Evolutionary conservation across 2,113 vertebrate genomes (phyloP).

Genomic region (Gasterosteus nipponicus): DNA sequence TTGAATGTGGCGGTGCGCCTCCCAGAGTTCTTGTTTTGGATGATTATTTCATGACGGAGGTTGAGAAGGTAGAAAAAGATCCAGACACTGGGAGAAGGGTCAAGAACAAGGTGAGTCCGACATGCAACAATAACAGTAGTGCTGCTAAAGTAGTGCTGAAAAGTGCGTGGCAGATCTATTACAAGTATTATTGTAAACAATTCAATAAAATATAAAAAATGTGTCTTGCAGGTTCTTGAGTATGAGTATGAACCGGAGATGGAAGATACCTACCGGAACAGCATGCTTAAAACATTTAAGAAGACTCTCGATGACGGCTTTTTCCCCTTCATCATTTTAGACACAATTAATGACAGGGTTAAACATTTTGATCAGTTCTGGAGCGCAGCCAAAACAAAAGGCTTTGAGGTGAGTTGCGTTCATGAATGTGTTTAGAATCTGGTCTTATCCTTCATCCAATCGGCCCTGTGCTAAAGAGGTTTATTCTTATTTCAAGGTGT

Average conservation of each 20-base stretch:
- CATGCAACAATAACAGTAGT: neutral
- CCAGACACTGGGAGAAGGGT: constrained; percentile 94
- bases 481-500: constrained; percentile 84
- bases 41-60: constrained; percentile 98
- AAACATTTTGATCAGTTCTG: constrained; percentile 98
- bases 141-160: neutral
- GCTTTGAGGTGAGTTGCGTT: constrained; percentile 89
- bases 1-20: constrained; percentile 95
- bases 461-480: neutral
- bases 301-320: constrained; percentile 98
- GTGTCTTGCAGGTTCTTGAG: constrained; percentile 87
- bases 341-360: constrained; percentile 95
- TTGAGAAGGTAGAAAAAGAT: constrained; percentile 94
- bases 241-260: constrained; percentile 98
- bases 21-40: constrained; percentile 96
- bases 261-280: constrained; percentile 96
- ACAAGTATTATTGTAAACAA: neutral
- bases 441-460: neutral
- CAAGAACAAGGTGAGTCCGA: constrained; percentile 89
- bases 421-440: neutral
- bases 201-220: constrained; percentile 2
- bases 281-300: constrained; percentile 98
- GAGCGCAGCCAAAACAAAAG: constrained; percentile 99
- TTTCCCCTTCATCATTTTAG: constrained; percentile 98
- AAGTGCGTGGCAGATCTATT: too few relatives aligned